phyloP scores from a whole-genome alignment of 2,797 vertebrate genomes.

The Eulemur rubriventer region DNA sequence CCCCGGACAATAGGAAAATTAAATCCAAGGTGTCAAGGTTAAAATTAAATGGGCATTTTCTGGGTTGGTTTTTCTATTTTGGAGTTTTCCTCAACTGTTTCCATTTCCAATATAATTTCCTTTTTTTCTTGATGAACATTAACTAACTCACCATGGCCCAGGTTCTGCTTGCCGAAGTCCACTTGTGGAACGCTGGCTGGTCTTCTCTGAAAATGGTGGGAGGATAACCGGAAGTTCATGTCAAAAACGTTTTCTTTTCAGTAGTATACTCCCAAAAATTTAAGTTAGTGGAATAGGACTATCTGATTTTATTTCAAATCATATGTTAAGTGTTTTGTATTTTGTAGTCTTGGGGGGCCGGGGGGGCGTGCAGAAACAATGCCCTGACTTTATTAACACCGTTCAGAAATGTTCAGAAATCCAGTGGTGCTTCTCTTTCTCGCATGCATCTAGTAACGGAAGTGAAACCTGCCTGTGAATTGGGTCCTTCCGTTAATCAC shows the following conservation, averaged over 20 bases:
- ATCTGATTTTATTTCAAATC: background rate
- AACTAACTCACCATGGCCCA: background rate
- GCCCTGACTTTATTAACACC: background rate
- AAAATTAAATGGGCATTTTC: constrained; percentile 8
- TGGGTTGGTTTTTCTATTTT: background rate
- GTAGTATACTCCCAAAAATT: background rate
- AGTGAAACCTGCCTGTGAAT: background rate
- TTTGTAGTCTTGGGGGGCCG: background rate
- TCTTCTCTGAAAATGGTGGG: constrained; percentile 44
- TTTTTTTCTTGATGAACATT: constrained; percentile 4
- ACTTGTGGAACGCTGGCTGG: constrained; percentile 33
- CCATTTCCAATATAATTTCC: constrained; percentile 5
- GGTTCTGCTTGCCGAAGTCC: background rate
- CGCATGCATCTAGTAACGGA: background rate
- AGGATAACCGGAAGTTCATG: background rate
- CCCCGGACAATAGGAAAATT: background rate
- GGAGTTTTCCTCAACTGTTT: constrained; percentile 14
- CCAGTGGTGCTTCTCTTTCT: background rate
- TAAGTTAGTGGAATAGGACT: background rate
- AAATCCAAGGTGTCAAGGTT: background rate
- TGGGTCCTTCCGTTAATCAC: too few relatives aligned
- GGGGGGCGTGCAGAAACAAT: background rate
- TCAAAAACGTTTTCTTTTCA: background rate
- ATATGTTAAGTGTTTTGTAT: background rate
- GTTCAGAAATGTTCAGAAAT: background rate